Evolutionary conservation across 2,797 vertebrate species (phyloP), one percentile per base, ranked within the genome.

Genomic region (Leptatherina wallacei): DNA sequence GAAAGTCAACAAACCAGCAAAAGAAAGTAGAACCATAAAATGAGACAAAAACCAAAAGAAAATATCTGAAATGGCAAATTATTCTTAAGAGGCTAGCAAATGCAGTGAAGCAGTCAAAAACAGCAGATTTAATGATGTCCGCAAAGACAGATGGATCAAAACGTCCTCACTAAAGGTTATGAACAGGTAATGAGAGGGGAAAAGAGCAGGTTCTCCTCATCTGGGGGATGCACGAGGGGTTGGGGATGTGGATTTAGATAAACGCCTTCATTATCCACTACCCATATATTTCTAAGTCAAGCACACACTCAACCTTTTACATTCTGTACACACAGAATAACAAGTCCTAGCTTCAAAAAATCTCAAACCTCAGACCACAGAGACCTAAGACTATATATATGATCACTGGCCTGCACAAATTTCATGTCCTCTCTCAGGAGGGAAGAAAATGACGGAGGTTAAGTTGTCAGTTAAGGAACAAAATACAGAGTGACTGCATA

Each of bases 171-270:
- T 57, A 79, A 71, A 79, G 65, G 35, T 64, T 85, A 83, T 87
- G 76, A 84, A 71, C 57, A 74, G 36, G 67, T 88, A 86, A 88
- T 88, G 81, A 83, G 79, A 85, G 75, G 60, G 71, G 29, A 78
- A 47, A 32, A 68, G 55, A 65, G 62, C 58, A 75, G 54, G 64
- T 69, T 61, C 30, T 64, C 56, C 62, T 81, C 73, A 81, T 80
- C 73, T 75, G 35, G 64, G 58, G 56, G 29, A 22, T 42, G 67
- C 22, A 57, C 29, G 11, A 13, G 29, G 5, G 52, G 52, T 12
- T 24, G 38, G 35, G 59, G 40, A 57, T 56, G 69, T 27, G 44
- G 65, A 63, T 78, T 33, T 33, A 71, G 61, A 68, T 61, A 79
- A 78, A 86, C 65, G 20, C 70, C 71, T 66, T 90, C 69, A 88